Base-by-base conservation (phyloP, 2,113 vertebrate genomes). In the Edolisoma coerulescens region DNA sequence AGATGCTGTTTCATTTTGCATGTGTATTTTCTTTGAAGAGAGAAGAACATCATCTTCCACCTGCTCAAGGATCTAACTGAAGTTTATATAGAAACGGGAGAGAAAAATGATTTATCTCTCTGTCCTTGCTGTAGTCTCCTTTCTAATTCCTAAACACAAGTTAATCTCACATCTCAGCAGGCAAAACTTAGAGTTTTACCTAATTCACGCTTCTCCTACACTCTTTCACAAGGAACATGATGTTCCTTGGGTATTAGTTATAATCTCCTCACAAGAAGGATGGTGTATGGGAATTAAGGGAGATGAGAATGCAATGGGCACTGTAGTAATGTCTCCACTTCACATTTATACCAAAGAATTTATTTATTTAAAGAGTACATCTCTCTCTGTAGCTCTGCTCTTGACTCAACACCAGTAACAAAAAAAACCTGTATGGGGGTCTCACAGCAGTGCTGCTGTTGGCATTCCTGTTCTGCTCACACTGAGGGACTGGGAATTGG, bases 1-100 rank as follows among this genome's bases (percentile, higher is more conserved):
- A 94, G 86, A 92, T 68, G 63, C 73, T 68, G 61, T 47, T 95
- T 83, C 70, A 60, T 64, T 89, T 35, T 53, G 45, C 37, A 44
- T 11, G 35, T 78, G 32, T 56, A n/a, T 84, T 88, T 73, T 76
- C 89, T 94, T 20, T 73, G 65, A 91, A 84, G 26, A 53, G 52
- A 96, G 75, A 85, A 87, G 75, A 91, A 93, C 81, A 89, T 28
- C 28, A 23, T 41, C 87, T 65, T 90, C 86, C 42, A 92, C 35
- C 61, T 89, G 84, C 81, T 95, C 89, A 87, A 47, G 26, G 85
- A 94, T 61, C 47, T 89, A 89, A 61, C 56, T 65, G 4, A 79
- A 71, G 81, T 73, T 84, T 44, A 49, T 32, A 84, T 0, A 83
- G 45, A 54, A 84, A 74, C 10, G 33, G 44, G 33, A 75, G 33